phyloP scores from a whole-genome alignment of 2,797 vertebrate species.

The Potorous gilbertii region DNA sequence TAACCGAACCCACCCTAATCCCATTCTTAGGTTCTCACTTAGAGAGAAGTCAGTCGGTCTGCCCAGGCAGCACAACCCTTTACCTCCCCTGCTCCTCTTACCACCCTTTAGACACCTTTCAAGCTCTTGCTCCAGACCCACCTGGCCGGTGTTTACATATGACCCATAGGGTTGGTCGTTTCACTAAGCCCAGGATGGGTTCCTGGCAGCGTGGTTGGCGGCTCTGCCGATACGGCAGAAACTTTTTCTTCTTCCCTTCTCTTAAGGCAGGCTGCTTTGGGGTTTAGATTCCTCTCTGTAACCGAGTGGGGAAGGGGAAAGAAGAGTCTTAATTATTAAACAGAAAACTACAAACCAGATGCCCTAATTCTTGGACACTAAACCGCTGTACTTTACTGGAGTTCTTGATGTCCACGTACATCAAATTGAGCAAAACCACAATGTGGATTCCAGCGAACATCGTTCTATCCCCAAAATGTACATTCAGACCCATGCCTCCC shows the following conservation, averaged over 20 bases:
- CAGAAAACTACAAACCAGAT: slow-evolving; percentile 13
- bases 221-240: slow-evolving; percentile 93
- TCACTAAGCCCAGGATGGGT: slow-evolving; percentile 94
- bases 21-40: slow-evolving; percentile 19
- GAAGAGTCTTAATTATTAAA: slow-evolving; percentile 51
- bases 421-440: neutral
- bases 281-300: slow-evolving; percentile 97
- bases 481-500: neutral
- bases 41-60: neutral
- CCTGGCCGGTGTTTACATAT: slow-evolving; percentile 94
- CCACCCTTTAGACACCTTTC: neutral
- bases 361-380: slow-evolving; percentile 18
- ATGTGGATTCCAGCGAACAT: neutral
- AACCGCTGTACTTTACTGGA: neutral
- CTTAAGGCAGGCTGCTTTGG: slow-evolving; percentile 99
- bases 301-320: slow-evolving; percentile 62
- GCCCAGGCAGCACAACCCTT: neutral
- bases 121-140: slow-evolving; percentile 58
- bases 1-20: neutral
- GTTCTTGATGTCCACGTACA: slow-evolving; percentile 2
- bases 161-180: slow-evolving; percentile 98
- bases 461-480: neutral
- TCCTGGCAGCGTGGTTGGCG: slow-evolving; percentile 92
- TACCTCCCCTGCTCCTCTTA: neutral
- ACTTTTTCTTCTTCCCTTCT: slow-evolving; percentile 98